Evolutionary conservation across 35 echinoderm and acorn worm genomes (phyloP).

Genomic region (Lytechinus pictus): DNA sequence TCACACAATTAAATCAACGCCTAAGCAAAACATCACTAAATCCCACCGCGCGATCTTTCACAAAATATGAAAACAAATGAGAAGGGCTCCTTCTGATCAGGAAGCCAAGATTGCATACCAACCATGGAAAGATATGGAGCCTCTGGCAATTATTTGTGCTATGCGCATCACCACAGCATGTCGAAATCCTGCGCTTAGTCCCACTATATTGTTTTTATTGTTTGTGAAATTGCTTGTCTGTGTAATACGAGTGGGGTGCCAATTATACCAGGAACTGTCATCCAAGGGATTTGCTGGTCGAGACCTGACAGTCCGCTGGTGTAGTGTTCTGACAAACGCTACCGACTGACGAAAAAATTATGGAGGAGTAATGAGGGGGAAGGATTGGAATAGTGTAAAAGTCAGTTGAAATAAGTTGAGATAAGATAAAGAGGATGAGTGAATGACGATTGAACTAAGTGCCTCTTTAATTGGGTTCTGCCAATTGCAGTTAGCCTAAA

Average conservation of each 20-base stretch:
- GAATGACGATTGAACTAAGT: background rate
- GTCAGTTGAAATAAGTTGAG: background rate
- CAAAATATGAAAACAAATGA: background rate
- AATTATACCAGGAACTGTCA: background rate
- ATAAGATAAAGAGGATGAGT: background rate
- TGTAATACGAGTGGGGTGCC: conserved; percentile 35
- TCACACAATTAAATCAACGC: conserved; percentile 39
- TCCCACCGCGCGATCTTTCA: background rate
- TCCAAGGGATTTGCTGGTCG: background rate
- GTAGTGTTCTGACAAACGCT: background rate
- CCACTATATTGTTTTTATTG: conserved; percentile 5
- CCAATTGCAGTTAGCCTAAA: conserved; percentile 1
- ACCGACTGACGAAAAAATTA: background rate
- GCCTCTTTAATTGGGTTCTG: background rate
- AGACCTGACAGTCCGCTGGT: background rate
- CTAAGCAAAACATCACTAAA: background rate
- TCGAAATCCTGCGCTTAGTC: background rate
- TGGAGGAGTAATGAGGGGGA: background rate
- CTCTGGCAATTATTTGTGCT: background rate
- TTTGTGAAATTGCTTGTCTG: conserved; percentile 28
- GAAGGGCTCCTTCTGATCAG: background rate
- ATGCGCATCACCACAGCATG: conserved; percentile 15
- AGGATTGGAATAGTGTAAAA: background rate
- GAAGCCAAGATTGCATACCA: background rate
- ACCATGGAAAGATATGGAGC: background rate